A percentile compares a stretch with the other conserved stretches of the same genome.
phyloP scores from a whole-genome alignment of 2,888 invertebrate species.

The Crossocerus cetratus region DNA sequence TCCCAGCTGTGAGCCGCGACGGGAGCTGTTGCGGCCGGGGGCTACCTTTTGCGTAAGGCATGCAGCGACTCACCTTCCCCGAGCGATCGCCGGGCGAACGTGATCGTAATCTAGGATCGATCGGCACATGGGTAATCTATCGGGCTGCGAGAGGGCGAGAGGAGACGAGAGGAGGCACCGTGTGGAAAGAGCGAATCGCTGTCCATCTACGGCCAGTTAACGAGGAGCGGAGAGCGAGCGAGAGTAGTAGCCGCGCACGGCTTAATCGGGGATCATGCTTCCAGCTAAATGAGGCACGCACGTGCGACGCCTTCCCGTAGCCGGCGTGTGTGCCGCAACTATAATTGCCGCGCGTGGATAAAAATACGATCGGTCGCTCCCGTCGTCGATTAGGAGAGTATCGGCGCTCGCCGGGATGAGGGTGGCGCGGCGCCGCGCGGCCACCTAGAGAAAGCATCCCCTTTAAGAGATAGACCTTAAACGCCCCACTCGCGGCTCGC shows the following conservation, averaged over 20 bases:
- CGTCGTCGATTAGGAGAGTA: conserved; percentile 24
- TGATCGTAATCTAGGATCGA: conserved; percentile 3
- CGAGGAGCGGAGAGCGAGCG: background rate
- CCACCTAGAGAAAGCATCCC: conserved; percentile 52
- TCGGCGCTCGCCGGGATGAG: conserved; percentile 1
- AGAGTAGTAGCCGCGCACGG: background rate
- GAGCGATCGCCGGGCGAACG: background rate
- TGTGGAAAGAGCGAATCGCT: background rate
- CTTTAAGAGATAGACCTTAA: conserved; percentile 66
- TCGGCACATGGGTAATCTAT: background rate
- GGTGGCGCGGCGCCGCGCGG: background rate
- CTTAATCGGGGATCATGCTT: background rate
- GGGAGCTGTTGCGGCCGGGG: background rate
- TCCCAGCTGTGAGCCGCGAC: conserved; percentile 41
- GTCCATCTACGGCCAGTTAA: background rate
- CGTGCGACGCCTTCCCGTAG: too few species aligned
- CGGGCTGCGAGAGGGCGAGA: background rate
- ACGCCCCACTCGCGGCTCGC: conserved; percentile 24
- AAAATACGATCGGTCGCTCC: background rate
- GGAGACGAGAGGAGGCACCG: background rate
- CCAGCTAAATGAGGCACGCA: too few species aligned
- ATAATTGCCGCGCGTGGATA: background rate
- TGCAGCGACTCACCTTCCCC: background rate
- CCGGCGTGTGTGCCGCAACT: too few species aligned
- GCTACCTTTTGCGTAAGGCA: conserved; percentile 12